Conservation (phyloP, 2,797 vertebrate species). For the Numenius phaeopus region DNA sequence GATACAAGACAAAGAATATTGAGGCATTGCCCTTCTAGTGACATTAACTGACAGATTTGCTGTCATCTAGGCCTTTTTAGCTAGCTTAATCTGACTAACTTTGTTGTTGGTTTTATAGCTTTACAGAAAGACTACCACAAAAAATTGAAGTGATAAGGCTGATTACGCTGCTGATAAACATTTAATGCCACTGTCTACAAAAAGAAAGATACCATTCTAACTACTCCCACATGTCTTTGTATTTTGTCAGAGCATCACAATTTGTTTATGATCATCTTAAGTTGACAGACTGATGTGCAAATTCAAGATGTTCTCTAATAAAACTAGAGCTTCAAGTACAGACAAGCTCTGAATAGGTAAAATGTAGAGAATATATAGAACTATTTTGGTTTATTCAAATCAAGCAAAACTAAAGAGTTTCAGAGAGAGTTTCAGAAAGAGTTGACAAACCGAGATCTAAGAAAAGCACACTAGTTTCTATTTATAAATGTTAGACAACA, state of each 20-base stretch:
- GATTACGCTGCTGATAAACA: not conserved
- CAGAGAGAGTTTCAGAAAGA: not conserved
- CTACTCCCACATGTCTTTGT: not conserved
- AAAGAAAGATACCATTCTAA: not conserved
- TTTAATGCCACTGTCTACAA: not conserved
- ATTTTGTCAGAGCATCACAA: not conserved
- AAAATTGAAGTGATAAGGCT: fast-evolving
- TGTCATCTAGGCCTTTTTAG: not conserved
- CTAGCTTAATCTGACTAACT: not conserved
- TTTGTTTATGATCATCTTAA: not conserved
- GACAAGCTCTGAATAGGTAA: not conserved
- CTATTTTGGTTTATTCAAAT: not conserved
- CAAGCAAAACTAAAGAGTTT: not conserved
- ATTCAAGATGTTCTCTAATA: not conserved
- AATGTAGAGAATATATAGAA: not conserved
- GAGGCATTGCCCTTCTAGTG: not conserved
- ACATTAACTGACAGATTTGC: not conserved
- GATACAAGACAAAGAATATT: not conserved
- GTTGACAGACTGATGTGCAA: not conserved
- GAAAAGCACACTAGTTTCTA: not conserved
- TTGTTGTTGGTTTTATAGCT: not conserved
- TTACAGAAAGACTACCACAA: not conserved
- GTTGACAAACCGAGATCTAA: not conserved
- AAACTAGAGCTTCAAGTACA: not conserved
- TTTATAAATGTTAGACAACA: not conserved